phyloP scores from a whole-genome alignment of 1,140 invertebrate species.

The Lucilia sericata region DNA sequence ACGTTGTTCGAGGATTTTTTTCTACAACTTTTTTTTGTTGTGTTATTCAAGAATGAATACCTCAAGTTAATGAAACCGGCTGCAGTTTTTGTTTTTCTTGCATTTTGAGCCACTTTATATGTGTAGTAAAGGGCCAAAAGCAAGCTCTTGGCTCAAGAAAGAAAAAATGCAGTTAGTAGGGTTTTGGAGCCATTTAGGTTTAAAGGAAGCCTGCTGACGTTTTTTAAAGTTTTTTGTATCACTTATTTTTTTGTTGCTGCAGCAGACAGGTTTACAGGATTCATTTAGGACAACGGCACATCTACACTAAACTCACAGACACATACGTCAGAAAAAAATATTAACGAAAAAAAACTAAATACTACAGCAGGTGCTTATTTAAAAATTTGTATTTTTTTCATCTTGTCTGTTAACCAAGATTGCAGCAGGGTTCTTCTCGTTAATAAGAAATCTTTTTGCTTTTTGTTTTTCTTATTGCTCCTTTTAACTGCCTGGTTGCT shows the following conservation, averaged over 20 bases:
- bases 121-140: neutral
- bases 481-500: neutral
- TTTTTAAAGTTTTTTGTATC: constrained; percentile 3
- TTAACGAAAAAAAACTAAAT: neutral
- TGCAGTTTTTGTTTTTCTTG: constrained; percentile 6
- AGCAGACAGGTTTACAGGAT: constrained; percentile 11
- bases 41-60: constrained; percentile 10
- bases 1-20: neutral
- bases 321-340: neutral
- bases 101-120: neutral
- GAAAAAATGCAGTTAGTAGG: constrained; percentile 19
- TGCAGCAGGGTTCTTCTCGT: constrained; percentile 24
- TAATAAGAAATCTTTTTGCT: constrained; percentile 17
- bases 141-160: constrained; percentile 15
- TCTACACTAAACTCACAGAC: neutral
- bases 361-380: constrained; percentile 17
- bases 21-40: neutral
- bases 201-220: constrained; percentile 23
- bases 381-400: neutral
- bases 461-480: constrained; percentile 14
- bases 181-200: constrained; percentile 5
- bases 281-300: constrained; percentile 15
- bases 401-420: neutral
- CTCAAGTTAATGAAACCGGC: constrained; percentile 26
- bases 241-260: neutral